Conservation (phyloP, 1,140 invertebrate genomes). For the Muscidifurax raptorellus region DNA sequence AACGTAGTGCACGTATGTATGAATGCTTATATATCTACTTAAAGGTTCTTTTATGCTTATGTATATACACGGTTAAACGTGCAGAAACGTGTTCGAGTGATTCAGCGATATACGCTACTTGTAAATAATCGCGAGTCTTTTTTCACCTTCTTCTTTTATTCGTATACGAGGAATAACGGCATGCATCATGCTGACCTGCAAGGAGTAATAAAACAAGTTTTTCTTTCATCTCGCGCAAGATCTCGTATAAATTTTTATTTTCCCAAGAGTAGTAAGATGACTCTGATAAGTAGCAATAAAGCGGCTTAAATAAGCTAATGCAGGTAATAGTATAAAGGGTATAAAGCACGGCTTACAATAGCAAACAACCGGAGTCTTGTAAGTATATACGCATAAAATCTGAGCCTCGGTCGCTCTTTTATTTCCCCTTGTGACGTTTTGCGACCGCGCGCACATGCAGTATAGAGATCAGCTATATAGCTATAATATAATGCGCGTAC, state of each 20-base stretch:
- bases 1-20: constrained; percentile 34
- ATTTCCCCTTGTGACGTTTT: not conserved
- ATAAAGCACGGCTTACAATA: not conserved
- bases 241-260: not conserved
- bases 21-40: not conserved
- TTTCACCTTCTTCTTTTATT: not conserved
- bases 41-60: not conserved
- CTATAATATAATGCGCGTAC: no score
- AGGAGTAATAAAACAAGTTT: not conserved
- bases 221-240: not conserved
- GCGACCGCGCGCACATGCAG: no score
- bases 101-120: not conserved
- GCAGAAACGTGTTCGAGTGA: not conserved
- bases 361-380: not conserved
- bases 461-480: no score
- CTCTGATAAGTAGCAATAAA: constrained; percentile 1
- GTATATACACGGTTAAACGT: not conserved
- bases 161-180: not conserved
- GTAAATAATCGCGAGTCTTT: not conserved
- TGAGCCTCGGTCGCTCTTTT: not conserved
- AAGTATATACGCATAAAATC: not conserved
- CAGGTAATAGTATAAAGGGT: not conserved
- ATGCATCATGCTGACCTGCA: not conserved
- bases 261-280: not conserved
- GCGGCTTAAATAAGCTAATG: not conserved